Conservation (phyloP, 64 coral and sea anemone species). For the Pachyseris speciosa region DNA sequence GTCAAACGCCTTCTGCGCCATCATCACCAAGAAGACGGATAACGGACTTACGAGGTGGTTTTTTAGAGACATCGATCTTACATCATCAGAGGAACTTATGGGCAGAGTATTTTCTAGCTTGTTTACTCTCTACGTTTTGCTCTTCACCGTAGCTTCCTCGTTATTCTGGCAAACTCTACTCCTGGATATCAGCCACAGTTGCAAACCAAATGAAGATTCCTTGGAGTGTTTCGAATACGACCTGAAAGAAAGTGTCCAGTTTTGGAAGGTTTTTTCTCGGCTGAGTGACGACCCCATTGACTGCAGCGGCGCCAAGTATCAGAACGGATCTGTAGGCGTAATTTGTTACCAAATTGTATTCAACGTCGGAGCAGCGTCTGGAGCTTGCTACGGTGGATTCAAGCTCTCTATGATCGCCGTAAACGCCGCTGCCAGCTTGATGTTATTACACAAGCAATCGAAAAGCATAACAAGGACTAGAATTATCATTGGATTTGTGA, state of each 20-base stretch:
- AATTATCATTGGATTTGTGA: neutral
- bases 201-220: neutral
- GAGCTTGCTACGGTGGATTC: conserved; percentile 7
- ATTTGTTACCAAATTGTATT: conserved; percentile 34
- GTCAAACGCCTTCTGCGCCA: neutral
- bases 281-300: conserved; percentile 1
- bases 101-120: neutral
- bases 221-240: conserved; percentile 24
- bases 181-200: neutral
- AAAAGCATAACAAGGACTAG: neutral
- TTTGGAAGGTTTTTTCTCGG: conserved; percentile 13
- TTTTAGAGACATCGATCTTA: conserved; percentile 15
- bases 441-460: neutral
- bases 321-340: neutral
- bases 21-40: neutral
- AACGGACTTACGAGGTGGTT: conserved; percentile 7
- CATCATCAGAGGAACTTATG: neutral
- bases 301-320: neutral
- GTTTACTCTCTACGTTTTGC: neutral
- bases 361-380: neutral
- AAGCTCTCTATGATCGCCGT: conserved; percentile 12
- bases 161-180: neutral
- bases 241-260: neutral
- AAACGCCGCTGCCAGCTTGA: conserved; percentile 1
- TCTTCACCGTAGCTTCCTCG: neutral